These are phyloP conservation scores for Pipistrellus pygmaeus DNA, from an alignment of 2,797 vertebrate genomes.

Conservation along the genomic window DNA sequence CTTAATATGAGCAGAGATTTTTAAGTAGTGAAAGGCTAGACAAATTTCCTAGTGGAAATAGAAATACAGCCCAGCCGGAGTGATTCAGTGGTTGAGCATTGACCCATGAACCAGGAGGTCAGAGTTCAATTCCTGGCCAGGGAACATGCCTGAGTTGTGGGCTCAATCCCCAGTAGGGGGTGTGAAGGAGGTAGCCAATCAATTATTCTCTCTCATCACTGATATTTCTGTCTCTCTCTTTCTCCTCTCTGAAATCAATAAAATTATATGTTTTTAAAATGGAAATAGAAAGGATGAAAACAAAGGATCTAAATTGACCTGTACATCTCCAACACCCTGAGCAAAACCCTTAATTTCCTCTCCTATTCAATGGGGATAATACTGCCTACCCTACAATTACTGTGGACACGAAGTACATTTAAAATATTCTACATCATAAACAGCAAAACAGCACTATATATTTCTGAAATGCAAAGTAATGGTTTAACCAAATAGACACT, in stretches of 20 bases:
- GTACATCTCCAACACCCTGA: neutral
- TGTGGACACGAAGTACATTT: neutral
- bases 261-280: too few species aligned
- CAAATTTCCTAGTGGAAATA: neutral
- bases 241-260: too few species aligned
- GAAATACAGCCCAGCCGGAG: neutral
- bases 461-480: neutral
- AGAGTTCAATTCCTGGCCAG: too few species aligned
- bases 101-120: too few species aligned
- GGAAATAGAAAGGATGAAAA: neutral
- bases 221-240: too few species aligned
- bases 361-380: slow-evolving; percentile 32
- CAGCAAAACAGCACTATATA: neutral
- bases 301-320: neutral
- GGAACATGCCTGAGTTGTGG: too few species aligned
- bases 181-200: too few species aligned
- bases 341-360: slow-evolving; percentile 25
- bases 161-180: too few species aligned
- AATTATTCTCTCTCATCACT: too few species aligned
- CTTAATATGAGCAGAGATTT: too few species aligned
- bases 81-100: too few species aligned
- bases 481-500: slow-evolving; percentile 8
- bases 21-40: neutral
- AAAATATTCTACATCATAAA: neutral
- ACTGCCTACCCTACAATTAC: neutral